Evolutionary conservation across 2,888 invertebrate species (phyloP), one percentile per base, ranked within the genome.

Genomic region (Diadromus collaris): DNA sequence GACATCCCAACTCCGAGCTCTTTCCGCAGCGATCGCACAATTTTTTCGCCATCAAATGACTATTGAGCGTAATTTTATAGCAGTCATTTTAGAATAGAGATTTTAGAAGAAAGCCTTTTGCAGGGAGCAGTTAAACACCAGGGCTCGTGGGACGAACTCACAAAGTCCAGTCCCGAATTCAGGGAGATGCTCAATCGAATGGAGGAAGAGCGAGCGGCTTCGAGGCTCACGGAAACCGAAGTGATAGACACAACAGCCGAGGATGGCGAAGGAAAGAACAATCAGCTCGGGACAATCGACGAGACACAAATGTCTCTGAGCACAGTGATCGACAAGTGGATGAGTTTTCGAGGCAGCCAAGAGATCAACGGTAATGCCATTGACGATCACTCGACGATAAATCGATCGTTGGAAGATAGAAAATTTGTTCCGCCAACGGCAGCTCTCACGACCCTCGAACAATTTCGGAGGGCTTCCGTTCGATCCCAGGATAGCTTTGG

Each of bases 141-240:
- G 79, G 91, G 91, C 34, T 86, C 88, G 0, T 91, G 89, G 82
- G 80, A 87, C 5, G 88, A 89, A 32, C 83, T 89, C 75, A n/a
- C 78, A 51, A 87, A 83, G 90, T 85, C 80, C 86, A 90, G 85
- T 89, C 85, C 74, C 78, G 90, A 86, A 6, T 80, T 86, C 21
- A 82, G 83, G 51, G 79, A 82, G 9, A 58, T 86, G 68, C 46
- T 85, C 41, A 41, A 76, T 51, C 77, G 79, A 27, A 51, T 79
- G 32, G 72, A 82, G 41, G 63, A 78, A 9, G 69, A 81, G 10
- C 64, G 64, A 6, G 19, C 16, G 7, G 38, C 19, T 2, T 4
- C 44, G 19, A 58, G 70, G 58, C n/a, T 19, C 13, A 2, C 21
- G 19, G 51, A 67, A 54, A 60, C 67, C 21, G 34, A 64, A 6